These are phyloP conservation scores for Copidosoma floridanum DNA, from an alignment of 1,140 invertebrate genomes.

Conservation along the genomic window DNA sequence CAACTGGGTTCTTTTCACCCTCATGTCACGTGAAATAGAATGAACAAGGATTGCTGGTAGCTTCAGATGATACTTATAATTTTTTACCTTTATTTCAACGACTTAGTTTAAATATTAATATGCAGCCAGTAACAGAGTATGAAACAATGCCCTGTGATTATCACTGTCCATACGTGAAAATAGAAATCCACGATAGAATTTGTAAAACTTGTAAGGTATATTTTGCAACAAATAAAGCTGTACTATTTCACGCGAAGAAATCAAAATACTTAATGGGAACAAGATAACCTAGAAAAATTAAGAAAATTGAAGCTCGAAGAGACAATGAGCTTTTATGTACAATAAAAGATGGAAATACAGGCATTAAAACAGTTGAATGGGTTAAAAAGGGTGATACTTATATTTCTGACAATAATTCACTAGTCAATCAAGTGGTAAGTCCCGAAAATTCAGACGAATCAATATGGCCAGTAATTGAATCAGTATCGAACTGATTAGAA, in stretches of 20 bases:
- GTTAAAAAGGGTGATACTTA: background rate
- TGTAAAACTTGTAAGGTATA: slow-evolving; percentile 10
- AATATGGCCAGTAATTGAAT: no score
- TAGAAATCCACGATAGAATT: background rate
- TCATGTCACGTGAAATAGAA: background rate
- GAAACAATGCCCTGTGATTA: slow-evolving; percentile 9
- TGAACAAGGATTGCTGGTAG: background rate
- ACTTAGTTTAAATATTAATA: background rate
- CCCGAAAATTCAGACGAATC: no score
- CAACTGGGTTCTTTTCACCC: slow-evolving; percentile 1
- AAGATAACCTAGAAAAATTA: background rate
- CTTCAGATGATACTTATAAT: background rate
- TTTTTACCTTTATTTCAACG: slow-evolving; percentile 4
- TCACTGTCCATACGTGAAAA: slow-evolving; percentile 4
- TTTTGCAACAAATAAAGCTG: slow-evolving; percentile 11
- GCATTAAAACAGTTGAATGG: background rate
- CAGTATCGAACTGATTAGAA: no score
- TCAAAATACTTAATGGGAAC: background rate
- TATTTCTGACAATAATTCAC: no score
- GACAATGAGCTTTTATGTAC: background rate
- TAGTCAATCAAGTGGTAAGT: no score
- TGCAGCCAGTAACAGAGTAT: background rate
- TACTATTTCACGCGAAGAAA: background rate
- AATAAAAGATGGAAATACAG: slow-evolving; percentile 6
- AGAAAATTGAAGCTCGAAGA: background rate